phyloP scores from a whole-genome alignment of 2,797 vertebrate genomes.

The Trachurus trachurus region DNA sequence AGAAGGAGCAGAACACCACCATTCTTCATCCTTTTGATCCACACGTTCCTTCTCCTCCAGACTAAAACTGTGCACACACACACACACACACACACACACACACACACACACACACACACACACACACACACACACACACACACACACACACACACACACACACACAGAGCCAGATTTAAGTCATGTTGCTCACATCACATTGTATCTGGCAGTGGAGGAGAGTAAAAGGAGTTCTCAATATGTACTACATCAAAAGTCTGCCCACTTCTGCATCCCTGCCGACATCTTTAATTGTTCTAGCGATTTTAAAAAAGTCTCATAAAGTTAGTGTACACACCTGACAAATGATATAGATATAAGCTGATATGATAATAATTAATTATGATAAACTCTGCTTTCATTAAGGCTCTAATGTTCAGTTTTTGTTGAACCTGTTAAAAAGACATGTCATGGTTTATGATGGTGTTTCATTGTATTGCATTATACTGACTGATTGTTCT shows the following conservation, averaged over 20 bases:
- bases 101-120: conserved; percentile 10
- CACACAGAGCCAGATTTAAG: background rate
- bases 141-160: background rate
- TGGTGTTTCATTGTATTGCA: too few relatives aligned
- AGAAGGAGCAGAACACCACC: background rate
- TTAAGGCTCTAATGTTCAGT: too few relatives aligned
- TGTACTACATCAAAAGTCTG: background rate
- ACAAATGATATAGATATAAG: too few relatives aligned
- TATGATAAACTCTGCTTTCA: too few relatives aligned
- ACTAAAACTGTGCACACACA: conserved; percentile 3
- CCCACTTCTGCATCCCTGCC: background rate
- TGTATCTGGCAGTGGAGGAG: too few relatives aligned
- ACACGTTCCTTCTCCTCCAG: background rate
- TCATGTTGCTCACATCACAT: background rate
- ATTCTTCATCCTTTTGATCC: background rate
- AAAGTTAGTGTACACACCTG: too few relatives aligned
- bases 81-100: background rate
- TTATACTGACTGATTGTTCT: too few relatives aligned
- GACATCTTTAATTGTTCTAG: too few relatives aligned
- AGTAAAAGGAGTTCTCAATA: background rate
- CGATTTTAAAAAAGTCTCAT: too few relatives aligned
- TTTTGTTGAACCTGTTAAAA: too few relatives aligned
- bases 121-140: conserved; percentile 3
- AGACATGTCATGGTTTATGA: too few relatives aligned
- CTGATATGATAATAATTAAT: too few relatives aligned